Evolutionary conservation across 2,113 vertebrate genomes (phyloP).

Genomic region (Butorides virescens): DNA sequence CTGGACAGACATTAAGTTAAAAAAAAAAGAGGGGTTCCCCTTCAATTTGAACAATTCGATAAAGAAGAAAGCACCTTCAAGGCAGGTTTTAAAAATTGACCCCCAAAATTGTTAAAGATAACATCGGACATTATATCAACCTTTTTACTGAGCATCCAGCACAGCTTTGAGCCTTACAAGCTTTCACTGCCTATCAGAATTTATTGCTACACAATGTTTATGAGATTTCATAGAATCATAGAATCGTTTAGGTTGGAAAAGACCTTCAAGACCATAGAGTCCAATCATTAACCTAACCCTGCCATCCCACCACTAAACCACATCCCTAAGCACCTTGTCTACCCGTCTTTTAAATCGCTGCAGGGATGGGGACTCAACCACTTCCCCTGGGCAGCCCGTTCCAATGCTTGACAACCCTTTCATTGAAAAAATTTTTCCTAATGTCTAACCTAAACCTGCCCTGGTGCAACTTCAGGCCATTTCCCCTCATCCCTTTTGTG

Average conservation of each 20-base stretch:
- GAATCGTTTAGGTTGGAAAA: too few relatives aligned
- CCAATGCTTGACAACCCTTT: too few relatives aligned
- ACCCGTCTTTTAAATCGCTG: too few relatives aligned
- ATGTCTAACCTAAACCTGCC: too few relatives aligned
- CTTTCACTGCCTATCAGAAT: background rate
- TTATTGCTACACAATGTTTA: background rate
- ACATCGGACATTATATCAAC: background rate
- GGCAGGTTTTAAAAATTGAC: background rate
- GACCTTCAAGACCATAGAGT: too few relatives aligned
- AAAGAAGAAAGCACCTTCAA: background rate
- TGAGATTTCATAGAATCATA: background rate
- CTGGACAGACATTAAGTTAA: background rate
- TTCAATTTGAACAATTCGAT: background rate
- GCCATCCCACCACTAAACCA: too few relatives aligned
- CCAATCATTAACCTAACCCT: too few relatives aligned
- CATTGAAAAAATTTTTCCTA: too few relatives aligned
- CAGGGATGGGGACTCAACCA: too few relatives aligned
- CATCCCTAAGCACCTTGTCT: too few relatives aligned
- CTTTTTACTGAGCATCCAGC: background rate
- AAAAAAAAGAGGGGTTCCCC: background rate
- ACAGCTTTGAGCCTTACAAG: background rate
- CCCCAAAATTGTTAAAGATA: background rate
- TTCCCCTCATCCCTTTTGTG: background rate
- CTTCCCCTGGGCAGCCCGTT: too few relatives aligned
- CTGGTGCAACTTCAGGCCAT: too few relatives aligned